Base-by-base conservation (phyloP, 2,797 vertebrate genomes). In the Enteromius radiatus region DNA sequence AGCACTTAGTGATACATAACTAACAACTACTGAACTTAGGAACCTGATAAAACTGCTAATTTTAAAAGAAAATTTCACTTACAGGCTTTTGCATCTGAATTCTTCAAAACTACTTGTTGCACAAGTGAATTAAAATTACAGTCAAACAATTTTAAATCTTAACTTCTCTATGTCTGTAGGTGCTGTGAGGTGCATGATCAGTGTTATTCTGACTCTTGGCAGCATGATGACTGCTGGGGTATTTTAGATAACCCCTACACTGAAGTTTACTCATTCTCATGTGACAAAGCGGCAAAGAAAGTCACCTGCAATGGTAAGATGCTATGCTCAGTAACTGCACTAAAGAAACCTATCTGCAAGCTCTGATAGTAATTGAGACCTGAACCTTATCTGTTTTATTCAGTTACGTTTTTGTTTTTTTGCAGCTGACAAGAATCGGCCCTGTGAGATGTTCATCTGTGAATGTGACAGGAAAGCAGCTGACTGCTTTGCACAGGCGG, bases 391-490 rank as follows among this genome's bases (percentile, higher is more conserved):
- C 41, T 26, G 59, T 5, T 15, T n/a, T n/a, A 26, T 43, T 4
- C 21, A 9, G 17, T 14, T 67, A 9, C 3, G 15, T 21, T 45
- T 43, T 47, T 69, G 11, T 19, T 65, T 67, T 65, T 38, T 49
- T 78, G 31, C 71, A 63, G 23, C 78, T 95, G 95, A 33, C 3
- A 2, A 81, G 1, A 96, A 95, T 79, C 0, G 79, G 0, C 47
- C 33, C 0, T 97, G 96, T 2, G 81, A 93, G 64, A 85, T 19
- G 61, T 95, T 96, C 83, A 79, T 96, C 90, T 97, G 96, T 54
- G 90, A 96, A 79, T 97, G 96, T 6, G 96, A 97, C 92, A 93
- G 93, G 9, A 0, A 56, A 0, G 96, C 95, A 0, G 94, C 95
- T 64, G 88, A 88, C 31, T 97, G 96, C 88, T 96, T 97, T 45